phyloP scores from a whole-genome alignment of 2,888 invertebrate species.

The Euclidia mi region DNA sequence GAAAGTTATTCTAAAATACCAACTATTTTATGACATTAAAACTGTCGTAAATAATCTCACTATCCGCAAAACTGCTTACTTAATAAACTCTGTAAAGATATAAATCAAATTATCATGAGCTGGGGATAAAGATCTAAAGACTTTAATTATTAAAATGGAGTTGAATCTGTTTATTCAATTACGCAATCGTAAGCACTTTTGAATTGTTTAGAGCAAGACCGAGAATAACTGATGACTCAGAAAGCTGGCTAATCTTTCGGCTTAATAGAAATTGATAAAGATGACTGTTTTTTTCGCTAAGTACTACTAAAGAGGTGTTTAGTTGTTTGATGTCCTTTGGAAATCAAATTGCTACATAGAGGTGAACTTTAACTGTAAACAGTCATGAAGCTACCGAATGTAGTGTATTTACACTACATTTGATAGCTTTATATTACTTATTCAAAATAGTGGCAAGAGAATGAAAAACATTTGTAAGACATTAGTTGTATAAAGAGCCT shows the following conservation, averaged over 20 bases:
- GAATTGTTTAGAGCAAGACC: conserved; percentile 9
- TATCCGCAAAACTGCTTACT: too few species aligned
- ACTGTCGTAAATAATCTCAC: not conserved
- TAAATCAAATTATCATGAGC: conserved; percentile 19
- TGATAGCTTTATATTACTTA: too few species aligned
- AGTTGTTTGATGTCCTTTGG: too few species aligned
- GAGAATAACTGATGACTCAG: conserved; percentile 12
- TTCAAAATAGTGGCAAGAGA: too few species aligned
- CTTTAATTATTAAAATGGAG: conserved; percentile 22
- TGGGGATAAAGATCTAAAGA: conserved; percentile 13
- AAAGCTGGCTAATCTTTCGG: conserved; percentile 6
- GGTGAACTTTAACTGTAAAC: too few species aligned
- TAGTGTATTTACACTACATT: too few species aligned
- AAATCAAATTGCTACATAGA: too few species aligned
- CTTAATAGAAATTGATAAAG: not conserved
- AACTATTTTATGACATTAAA: not conserved
- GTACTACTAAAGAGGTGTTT: not conserved
- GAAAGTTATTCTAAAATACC: too few species aligned
- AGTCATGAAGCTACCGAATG: too few species aligned
- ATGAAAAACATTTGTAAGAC: too few species aligned
- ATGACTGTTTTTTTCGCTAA: not conserved
- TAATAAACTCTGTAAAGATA: not conserved
- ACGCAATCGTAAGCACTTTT: conserved; percentile 23
- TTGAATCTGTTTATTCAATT: conserved; percentile 29
- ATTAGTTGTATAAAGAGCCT: too few species aligned